phyloP scores from a whole-genome alignment of 2,797 vertebrate genomes.

The Amniataba percoides region DNA sequence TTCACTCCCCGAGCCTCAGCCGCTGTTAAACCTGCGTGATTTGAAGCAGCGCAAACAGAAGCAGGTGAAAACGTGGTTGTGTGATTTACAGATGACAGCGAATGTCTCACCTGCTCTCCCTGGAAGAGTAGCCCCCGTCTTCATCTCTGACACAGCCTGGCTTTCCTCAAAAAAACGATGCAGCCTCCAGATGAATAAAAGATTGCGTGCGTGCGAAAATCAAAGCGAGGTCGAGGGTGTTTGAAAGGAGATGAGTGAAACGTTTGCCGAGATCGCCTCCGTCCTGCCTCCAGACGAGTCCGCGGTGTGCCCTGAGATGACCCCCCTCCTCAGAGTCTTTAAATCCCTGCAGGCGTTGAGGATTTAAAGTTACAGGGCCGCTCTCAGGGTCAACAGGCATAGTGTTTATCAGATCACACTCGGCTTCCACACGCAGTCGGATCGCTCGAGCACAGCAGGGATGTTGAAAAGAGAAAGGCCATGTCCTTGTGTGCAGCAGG shows the following conservation, averaged over 20 bases:
- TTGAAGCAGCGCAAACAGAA: slow-evolving; percentile 58
- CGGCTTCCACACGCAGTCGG: slow-evolving; percentile 35
- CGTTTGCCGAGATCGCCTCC: slow-evolving; percentile 45
- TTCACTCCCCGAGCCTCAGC: slow-evolving; percentile 16
- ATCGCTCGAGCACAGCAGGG: slow-evolving; percentile 50
- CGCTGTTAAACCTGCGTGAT: slow-evolving; percentile 57
- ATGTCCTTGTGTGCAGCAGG: slow-evolving; percentile 34
- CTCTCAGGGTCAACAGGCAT: slow-evolving; percentile 59
- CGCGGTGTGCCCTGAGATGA: slow-evolving; percentile 59
- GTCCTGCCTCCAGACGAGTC: slow-evolving; percentile 42
- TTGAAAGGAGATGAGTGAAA: slow-evolving; percentile 50
- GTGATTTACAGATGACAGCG: slow-evolving; percentile 71
- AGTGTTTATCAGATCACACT: slow-evolving; percentile 67
- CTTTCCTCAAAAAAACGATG: slow-evolving; percentile 68
- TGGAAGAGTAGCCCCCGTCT: slow-evolving; percentile 34
- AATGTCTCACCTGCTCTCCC: slow-evolving; percentile 34
- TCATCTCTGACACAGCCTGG: slow-evolving; percentile 41
- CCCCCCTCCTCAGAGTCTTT: slow-evolving; percentile 37
- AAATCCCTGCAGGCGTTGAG: slow-evolving; percentile 50
- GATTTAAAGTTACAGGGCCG: slow-evolving; percentile 62
- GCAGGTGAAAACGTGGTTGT: slow-evolving; percentile 58
- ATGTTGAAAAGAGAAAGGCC: slow-evolving; percentile 42
- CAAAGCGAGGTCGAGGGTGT: slow-evolving; percentile 42
- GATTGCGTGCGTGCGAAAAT: slow-evolving; percentile 60
- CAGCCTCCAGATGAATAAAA: slow-evolving; percentile 73